Conservation (phyloP, 2,113 vertebrate genomes). For the Istiophorus platypterus region DNA sequence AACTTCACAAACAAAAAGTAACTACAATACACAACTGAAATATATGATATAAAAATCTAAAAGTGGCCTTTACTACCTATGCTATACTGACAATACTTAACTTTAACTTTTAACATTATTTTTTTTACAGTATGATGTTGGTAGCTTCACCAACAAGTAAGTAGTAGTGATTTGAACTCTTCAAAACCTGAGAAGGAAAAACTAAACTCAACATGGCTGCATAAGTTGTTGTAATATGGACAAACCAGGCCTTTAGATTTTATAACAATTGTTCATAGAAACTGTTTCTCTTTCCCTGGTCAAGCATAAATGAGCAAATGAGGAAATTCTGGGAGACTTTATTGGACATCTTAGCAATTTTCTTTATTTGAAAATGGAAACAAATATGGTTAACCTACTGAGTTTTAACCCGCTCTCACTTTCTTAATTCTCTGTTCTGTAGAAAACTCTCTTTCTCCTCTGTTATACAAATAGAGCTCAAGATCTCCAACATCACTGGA, state of each 20-base stretch:
- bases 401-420: background rate
- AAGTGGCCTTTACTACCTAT: too few relatives aligned
- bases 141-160: too few relatives aligned
- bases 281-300: background rate
- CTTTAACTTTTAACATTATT: background rate
- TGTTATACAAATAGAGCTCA: conserved; percentile 15
- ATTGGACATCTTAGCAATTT: background rate
- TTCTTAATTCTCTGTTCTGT: conserved; percentile 5
- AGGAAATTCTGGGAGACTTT: background rate
- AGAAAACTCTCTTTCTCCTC: conserved; percentile 21
- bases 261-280: background rate
- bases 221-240: too few relatives aligned
- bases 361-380: conserved; percentile 11
- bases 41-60: too few relatives aligned
- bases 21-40: too few relatives aligned
- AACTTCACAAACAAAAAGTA: too few relatives aligned
- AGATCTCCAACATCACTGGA: conserved; percentile 29
- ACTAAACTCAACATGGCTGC: background rate
- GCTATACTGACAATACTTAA: too few relatives aligned
- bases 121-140: too few relatives aligned
- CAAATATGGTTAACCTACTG: background rate
- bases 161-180: background rate
- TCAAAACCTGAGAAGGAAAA: background rate
- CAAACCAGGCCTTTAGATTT: too few relatives aligned
- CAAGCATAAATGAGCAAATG: background rate